Evolutionary conservation across 35 echinoderm and acorn worm species (phyloP).

Genomic region (Amphiura filiformis): DNA sequence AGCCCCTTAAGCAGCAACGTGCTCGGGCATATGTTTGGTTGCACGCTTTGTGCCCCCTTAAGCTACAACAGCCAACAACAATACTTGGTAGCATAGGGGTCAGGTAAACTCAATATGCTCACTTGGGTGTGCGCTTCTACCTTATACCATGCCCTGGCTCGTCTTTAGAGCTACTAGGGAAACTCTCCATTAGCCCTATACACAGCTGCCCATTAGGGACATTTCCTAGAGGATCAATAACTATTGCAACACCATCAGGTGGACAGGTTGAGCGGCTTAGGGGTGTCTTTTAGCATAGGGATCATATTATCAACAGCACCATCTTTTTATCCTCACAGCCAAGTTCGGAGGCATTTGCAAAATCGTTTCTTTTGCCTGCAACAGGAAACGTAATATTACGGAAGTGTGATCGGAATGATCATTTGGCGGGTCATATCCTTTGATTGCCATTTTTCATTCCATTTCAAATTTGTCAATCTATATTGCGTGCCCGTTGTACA

Average conservation of each 20-base stretch:
- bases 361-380: neutral
- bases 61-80: neutral
- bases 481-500: neutral
- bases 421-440: constrained; percentile 6
- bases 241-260: constrained; percentile 1
- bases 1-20: neutral
- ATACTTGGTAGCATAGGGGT: neutral
- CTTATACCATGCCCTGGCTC: neutral
- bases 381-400: constrained; percentile 4
- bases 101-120: neutral
- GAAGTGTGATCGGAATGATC: constrained; percentile 5
- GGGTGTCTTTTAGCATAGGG: neutral
- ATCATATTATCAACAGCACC: neutral
- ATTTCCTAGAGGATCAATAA: neutral
- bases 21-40: neutral
- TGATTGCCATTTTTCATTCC: constrained; percentile 14
- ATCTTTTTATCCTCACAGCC: neutral
- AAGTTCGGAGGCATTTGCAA: too few relatives aligned
- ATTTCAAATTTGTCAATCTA: constrained; percentile 1
- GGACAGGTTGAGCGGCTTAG: neutral
- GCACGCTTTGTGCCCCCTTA: neutral
- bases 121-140: neutral
- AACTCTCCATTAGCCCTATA: neutral
- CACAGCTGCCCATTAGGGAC: neutral
- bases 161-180: too few relatives aligned